Conservation (phyloP, 2,888 invertebrate species). For the Drosophila longiperda region DNA sequence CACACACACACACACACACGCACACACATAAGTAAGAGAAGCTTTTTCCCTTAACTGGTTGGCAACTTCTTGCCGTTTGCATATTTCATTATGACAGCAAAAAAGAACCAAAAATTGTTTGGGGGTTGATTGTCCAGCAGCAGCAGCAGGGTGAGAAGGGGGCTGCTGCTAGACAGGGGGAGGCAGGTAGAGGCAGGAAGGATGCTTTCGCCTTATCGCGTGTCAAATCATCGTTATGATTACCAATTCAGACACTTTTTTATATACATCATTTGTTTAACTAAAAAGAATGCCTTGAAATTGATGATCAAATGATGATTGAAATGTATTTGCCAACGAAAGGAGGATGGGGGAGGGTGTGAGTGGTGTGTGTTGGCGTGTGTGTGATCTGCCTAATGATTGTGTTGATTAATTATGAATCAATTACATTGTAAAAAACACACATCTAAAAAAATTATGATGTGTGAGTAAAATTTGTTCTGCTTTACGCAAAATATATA, state of each 20-base stretch:
- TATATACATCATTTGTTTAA: constrained; percentile 56
- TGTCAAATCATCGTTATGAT: constrained; percentile 83
- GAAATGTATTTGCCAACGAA: constrained; percentile 64
- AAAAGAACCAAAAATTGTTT: not conserved
- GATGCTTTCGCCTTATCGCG: constrained; percentile 72
- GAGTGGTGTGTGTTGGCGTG: not conserved
- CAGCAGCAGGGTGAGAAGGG: constrained; percentile 1
- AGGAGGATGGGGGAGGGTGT: not conserved
- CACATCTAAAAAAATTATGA: constrained; percentile 4
- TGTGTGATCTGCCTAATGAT: constrained; percentile 63
- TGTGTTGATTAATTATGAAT: constrained; percentile 77
- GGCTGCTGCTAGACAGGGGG: constrained; percentile 26
- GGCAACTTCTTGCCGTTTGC: constrained; percentile 56
- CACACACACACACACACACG: not conserved
- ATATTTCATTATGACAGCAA: constrained; percentile 75
- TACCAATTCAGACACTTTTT: constrained; percentile 26
- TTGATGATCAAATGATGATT: constrained; percentile 82
- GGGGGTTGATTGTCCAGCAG: constrained; percentile 15
- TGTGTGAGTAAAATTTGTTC: constrained; percentile 36
- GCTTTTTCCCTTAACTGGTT: constrained; percentile 28
- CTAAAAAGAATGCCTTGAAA: constrained; percentile 53
- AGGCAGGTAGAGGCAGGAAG: constrained; percentile 17
- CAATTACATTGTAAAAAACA: constrained; percentile 70
- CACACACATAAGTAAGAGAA: not conserved
- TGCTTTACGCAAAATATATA: constrained; percentile 7